Evolutionary conservation across 2,113 vertebrate genomes (phyloP).

Genomic region (Forbesichthys agassizii): DNA sequence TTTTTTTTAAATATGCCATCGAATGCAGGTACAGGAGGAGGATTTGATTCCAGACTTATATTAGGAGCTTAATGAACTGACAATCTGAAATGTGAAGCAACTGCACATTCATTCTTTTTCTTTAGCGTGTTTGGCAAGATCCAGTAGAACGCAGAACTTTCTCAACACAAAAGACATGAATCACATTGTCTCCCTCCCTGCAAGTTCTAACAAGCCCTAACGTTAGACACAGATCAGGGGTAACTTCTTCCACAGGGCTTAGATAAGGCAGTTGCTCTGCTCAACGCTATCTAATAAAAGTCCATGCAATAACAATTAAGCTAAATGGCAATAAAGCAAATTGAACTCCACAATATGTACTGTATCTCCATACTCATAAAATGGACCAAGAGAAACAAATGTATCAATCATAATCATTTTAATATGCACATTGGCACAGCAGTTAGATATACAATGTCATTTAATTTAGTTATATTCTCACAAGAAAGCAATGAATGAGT

Average conservation of each 20-base stretch:
- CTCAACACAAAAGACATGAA: slow-evolving; percentile 39
- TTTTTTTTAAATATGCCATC: slow-evolving; percentile 15
- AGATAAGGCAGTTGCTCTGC: slow-evolving; percentile 13
- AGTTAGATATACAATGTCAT: too few relatives aligned
- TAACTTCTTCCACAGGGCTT: not conserved
- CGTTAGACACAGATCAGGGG: slow-evolving; percentile 17
- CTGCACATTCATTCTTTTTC: slow-evolving; percentile 31
- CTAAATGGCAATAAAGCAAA: not conserved
- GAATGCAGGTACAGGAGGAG: not conserved
- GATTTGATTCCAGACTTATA: slow-evolving; percentile 23
- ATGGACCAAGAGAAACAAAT: too few relatives aligned
- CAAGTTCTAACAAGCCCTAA: slow-evolving; percentile 10
- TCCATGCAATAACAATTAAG: not conserved
- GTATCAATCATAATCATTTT: too few relatives aligned
- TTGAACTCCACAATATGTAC: not conserved
- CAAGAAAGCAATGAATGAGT: too few relatives aligned
- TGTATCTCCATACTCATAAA: not conserved
- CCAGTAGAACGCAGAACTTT: slow-evolving; percentile 35
- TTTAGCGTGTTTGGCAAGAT: slow-evolving; percentile 10
- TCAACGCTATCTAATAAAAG: slow-evolving; percentile 1
- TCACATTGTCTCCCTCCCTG: slow-evolving; percentile 30
- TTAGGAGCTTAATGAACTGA: slow-evolving; percentile 28
- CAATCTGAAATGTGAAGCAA: slow-evolving; percentile 4
- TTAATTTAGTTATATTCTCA: too few relatives aligned
- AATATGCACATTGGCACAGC: too few relatives aligned